Evolutionary conservation across 2,113 vertebrate genomes (phyloP), one percentile per base, ranked within the genome.

Genomic region (Bubo scandiacus): DNA sequence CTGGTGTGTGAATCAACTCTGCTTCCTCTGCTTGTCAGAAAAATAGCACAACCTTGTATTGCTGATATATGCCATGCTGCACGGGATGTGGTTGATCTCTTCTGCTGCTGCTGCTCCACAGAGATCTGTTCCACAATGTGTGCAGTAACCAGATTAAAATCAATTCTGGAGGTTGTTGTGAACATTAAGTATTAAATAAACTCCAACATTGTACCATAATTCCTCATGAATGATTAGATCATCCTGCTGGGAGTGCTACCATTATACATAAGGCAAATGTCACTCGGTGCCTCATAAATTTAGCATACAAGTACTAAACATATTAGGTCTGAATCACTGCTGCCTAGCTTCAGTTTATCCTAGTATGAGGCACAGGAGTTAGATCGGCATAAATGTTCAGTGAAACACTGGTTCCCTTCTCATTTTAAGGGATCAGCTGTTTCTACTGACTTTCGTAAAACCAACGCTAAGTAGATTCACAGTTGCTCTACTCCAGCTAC

Each of bases 221-320:
- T 96, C 86, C 89, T 94, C 86, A 66, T 94, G 91, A 95, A 91
- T 78, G 59, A 96, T 96, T 95, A 94, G 86, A 95, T 87, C 94
- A 85, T 93, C 92, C 91, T 94, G 92, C 96, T 97, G 92, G 74
- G 95, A 97, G 67, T 73, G 66, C 92, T 95, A 97, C 93, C 81
- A 92, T 94, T 91, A 68, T 91, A 80, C 70, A 86, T 91, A 96
- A 95, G 94, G 91, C 91, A 95, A 97, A 95, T 95, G 95, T 95
- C 94, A 92, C 78, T 30, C 70, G 63, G 38, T 90, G 86, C 84
- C 94, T 94, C 96, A 91, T 97, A 97, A 95, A 97, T 97, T 90
- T 82, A 86, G 51, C 54, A 43, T 72, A 86, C 38, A 73, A 96
- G 66, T 42, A 97, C 73, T 89, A 92, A 95, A 95, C 54, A 36